A percentile compares a stretch with the other conserved stretches of the same genome.
Evolutionary conservation across 2,797 vertebrate species (phyloP).

Genomic region (Chelon labrosus): DNA sequence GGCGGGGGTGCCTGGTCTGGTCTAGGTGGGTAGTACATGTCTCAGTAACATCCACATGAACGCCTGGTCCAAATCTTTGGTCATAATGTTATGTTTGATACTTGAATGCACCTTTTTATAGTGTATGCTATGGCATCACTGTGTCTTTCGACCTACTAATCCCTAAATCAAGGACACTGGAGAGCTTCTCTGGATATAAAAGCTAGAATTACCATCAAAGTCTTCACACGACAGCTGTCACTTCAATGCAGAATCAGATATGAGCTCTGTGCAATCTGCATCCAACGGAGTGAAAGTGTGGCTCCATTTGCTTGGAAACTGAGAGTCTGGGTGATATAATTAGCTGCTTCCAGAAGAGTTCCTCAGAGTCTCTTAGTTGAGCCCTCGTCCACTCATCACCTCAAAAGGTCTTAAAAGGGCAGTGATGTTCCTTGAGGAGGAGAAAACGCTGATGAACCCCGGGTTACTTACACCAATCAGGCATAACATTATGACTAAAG

Average conservation of each 20-base stretch:
- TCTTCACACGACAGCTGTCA: slow-evolving; percentile 45
- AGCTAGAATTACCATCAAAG: slow-evolving; percentile 15
- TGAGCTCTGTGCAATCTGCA: slow-evolving; percentile 25
- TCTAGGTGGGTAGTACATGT: too few species aligned
- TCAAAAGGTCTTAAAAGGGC: neutral
- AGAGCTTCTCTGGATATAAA: neutral
- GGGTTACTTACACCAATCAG: neutral
- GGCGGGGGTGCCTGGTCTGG: too few species aligned
- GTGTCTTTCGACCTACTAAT: neutral
- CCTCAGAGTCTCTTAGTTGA: neutral
- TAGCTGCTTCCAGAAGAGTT: slow-evolving; percentile 32
- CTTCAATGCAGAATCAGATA: slow-evolving; percentile 29
- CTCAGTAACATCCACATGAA: too few species aligned
- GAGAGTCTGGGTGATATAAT: slow-evolving; percentile 42
- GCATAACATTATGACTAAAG: too few species aligned
- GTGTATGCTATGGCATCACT: neutral
- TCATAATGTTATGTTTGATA: too few species aligned
- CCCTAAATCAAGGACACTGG: neutral
- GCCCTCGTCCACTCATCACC: neutral
- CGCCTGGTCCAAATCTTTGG: too few species aligned
- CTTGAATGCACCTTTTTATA: too few species aligned
- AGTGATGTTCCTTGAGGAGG: neutral
- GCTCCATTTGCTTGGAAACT: slow-evolving; percentile 45
- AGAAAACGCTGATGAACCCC: slow-evolving; percentile 22
- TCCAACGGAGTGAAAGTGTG: slow-evolving; percentile 21